These are phyloP conservation scores for Tetranychus urticae DNA, from an alignment of 1,140 invertebrate species.

Conservation along the genomic window DNA sequence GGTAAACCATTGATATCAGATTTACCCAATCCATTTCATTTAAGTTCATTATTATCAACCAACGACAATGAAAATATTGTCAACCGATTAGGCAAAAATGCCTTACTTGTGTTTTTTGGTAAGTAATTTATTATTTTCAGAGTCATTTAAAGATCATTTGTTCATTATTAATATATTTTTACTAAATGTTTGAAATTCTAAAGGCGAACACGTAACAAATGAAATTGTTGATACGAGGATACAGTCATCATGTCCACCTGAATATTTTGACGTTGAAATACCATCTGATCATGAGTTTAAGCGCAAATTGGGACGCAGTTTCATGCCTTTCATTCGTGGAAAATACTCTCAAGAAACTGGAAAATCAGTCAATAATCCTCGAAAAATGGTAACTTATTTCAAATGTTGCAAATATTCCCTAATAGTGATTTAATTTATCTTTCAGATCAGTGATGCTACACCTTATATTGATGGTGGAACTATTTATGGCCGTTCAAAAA, in stretches of 20 bases:
- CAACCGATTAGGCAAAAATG: conserved; percentile 32
- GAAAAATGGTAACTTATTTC: conserved; percentile 18
- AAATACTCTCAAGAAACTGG: conserved; percentile 26
- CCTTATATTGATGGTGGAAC: conserved; percentile 34
- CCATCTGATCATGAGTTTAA: conserved; percentile 22
- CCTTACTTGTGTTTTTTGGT: conserved; percentile 40
- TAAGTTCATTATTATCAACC: conserved; percentile 28
- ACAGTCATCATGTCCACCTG: conserved; percentile 28
- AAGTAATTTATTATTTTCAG: neutral
- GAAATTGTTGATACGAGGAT: conserved; percentile 34
- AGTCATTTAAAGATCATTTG: neutral
- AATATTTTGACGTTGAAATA: conserved; percentile 31
- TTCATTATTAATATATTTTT: neutral
- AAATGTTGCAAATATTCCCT: conserved; percentile 12
- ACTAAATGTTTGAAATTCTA: neutral
- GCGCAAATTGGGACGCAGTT: conserved; percentile 15
- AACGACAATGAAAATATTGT: conserved; percentile 15
- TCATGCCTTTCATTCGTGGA: conserved; percentile 26
- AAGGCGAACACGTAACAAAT: conserved; percentile 32
- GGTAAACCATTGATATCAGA: conserved; percentile 25
- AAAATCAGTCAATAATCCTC: conserved; percentile 28
- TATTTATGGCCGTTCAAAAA: conserved; percentile 32
- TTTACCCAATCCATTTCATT: conserved; percentile 28
- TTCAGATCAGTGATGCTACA: conserved; percentile 34
- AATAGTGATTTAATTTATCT: conserved; percentile 1